Percentiles rank a stretch among this genome's conserved stretches.
phyloP scores from a whole-genome alignment of 2,888 invertebrate species.

The Eucera pruinosa region DNA sequence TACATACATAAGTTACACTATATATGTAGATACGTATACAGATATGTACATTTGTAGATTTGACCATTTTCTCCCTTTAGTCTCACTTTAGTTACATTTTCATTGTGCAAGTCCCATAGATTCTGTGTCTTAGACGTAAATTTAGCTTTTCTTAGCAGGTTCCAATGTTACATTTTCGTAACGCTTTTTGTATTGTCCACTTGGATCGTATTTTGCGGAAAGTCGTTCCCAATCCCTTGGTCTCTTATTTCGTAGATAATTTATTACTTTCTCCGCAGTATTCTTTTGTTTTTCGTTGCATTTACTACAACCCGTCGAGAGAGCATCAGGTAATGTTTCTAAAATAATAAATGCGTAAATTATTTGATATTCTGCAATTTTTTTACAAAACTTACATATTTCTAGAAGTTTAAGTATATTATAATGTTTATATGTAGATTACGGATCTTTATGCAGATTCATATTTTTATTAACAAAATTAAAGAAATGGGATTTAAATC shows the following conservation, averaged over 20 bases:
- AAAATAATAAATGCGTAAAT: slow-evolving; percentile 61
- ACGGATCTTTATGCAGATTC: too few species aligned
- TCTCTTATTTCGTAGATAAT: slow-evolving; percentile 87
- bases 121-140: neutral
- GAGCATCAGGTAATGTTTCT: slow-evolving; percentile 90
- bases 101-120: slow-evolving; percentile 14
- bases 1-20: neutral
- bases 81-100: slow-evolving; percentile 4
- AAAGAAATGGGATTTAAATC: too few species aligned
- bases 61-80: neutral
- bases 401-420: too few species aligned
- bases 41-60: slow-evolving; percentile 2
- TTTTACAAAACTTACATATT: too few species aligned
- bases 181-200: slow-evolving; percentile 87
- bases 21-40: too few species aligned
- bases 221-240: slow-evolving; percentile 89
- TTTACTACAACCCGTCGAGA: slow-evolving; percentile 88
- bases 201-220: slow-evolving; percentile 89
- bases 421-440: too few species aligned
- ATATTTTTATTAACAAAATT: too few species aligned
- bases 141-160: slow-evolving; percentile 36
- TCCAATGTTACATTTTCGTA: slow-evolving; percentile 79
- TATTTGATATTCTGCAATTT: neutral
- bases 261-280: slow-evolving; percentile 89
- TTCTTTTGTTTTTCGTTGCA: slow-evolving; percentile 89